These are phyloP conservation scores for Terrapene triunguis DNA, from an alignment of 2,113 vertebrate species.

Conservation along the genomic window DNA sequence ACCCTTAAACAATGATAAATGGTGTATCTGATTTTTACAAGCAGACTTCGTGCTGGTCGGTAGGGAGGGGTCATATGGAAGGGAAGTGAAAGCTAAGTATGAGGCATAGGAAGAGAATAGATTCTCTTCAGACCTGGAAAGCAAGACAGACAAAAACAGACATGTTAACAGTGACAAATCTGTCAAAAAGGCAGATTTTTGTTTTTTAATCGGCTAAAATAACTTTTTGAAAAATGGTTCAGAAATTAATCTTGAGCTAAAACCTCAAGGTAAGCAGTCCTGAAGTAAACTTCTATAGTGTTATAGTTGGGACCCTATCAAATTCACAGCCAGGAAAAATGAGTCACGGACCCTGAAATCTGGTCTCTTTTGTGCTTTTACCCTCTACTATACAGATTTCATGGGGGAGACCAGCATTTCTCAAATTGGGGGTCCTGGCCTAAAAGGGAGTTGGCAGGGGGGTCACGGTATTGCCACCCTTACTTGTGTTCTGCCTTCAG, in stretches of 20 bases:
- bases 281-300: background rate
- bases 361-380: too few relatives aligned
- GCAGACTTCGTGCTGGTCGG: background rate
- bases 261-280: background rate
- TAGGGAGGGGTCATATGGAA: background rate
- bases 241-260: background rate
- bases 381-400: too few relatives aligned
- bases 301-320: background rate
- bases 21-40: background rate
- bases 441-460: too few relatives aligned
- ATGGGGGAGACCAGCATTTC: too few relatives aligned
- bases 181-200: background rate
- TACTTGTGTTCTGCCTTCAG: too few relatives aligned
- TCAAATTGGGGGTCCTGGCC: too few relatives aligned
- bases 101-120: background rate
- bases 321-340: too few relatives aligned
- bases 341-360: too few relatives aligned
- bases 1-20: background rate
- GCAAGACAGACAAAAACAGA: background rate
- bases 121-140: background rate
- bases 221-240: background rate
- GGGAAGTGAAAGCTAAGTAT: background rate
- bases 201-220: background rate
- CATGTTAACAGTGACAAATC: background rate
- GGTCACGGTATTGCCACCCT: too few relatives aligned